These are phyloP conservation scores for Acridotheres tristis DNA, from an alignment of 2,797 vertebrate genomes.

Conservation along the genomic window DNA sequence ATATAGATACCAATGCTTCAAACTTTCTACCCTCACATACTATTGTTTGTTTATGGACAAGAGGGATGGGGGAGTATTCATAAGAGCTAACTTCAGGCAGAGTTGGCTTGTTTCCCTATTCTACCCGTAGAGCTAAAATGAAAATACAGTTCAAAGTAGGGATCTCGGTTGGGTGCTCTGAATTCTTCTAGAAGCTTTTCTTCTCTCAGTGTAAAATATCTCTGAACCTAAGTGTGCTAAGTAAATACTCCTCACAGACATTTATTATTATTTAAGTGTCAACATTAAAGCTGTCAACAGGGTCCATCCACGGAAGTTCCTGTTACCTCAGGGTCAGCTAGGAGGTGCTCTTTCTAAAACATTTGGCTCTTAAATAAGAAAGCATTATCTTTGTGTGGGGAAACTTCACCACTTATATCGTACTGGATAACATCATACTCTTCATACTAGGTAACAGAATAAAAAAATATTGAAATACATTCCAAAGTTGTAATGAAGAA, in stretches of 20 bases:
- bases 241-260: not conserved
- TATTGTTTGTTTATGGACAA: not conserved
- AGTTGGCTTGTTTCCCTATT: not conserved
- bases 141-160: not conserved
- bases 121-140: not conserved
- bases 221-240: not conserved
- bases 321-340: not conserved
- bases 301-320: not conserved
- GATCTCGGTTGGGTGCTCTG: not conserved
- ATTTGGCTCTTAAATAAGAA: not conserved
- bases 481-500: not conserved
- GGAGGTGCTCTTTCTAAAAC: not conserved
- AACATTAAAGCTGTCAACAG: not conserved
- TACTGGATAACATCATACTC: not conserved
- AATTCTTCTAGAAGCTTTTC: not conserved
- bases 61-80: not conserved
- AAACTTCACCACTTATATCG: not conserved
- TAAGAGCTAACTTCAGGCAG: not conserved
- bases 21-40: not conserved
- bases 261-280: not conserved
- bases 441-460: not conserved
- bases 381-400: not conserved
- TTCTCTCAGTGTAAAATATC: not conserved
- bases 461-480: not conserved
- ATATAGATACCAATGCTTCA: slow-evolving; percentile 1